These are phyloP conservation scores for Malurus leucopterus DNA, from an alignment of 2,797 vertebrate genomes.

Conservation along the genomic window DNA sequence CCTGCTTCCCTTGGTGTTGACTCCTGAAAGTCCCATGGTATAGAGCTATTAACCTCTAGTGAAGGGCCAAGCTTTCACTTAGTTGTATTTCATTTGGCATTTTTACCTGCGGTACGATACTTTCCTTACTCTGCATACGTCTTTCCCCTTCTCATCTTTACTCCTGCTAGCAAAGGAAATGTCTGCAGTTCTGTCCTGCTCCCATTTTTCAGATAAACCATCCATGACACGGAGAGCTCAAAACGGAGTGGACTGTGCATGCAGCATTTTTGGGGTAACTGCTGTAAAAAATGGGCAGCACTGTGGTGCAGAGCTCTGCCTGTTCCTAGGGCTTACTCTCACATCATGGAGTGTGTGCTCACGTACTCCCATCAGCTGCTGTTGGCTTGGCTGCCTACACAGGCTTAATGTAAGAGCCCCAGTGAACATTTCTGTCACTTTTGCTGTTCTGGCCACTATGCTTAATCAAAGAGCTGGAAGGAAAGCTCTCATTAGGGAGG, in stretches of 20 bases:
- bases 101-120: not conserved
- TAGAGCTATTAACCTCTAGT: not conserved
- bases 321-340: not conserved
- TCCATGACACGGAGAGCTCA: conserved; percentile 53
- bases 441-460: not conserved
- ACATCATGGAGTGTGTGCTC: not conserved
- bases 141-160: conserved; percentile 34
- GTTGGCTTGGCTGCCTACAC: conserved; percentile 8
- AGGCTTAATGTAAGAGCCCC: not conserved
- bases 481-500: conserved; percentile 35
- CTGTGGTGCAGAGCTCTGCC: not conserved
- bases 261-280: conserved; percentile 24
- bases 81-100: not conserved
- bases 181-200: conserved; percentile 72
- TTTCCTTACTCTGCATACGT: not conserved
- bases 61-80: not conserved
- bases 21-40: not conserved
- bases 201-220: conserved; percentile 68
- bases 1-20: not conserved
- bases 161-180: conserved; percentile 69
- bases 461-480: conserved; percentile 28
- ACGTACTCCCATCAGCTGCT: not conserved
- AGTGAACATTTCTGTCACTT: not conserved
- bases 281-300: conserved; percentile 8
- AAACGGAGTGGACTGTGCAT: conserved; percentile 62